phyloP scores from a whole-genome alignment of 2,888 invertebrate genomes.

The Teleogryllus oceanicus region DNA sequence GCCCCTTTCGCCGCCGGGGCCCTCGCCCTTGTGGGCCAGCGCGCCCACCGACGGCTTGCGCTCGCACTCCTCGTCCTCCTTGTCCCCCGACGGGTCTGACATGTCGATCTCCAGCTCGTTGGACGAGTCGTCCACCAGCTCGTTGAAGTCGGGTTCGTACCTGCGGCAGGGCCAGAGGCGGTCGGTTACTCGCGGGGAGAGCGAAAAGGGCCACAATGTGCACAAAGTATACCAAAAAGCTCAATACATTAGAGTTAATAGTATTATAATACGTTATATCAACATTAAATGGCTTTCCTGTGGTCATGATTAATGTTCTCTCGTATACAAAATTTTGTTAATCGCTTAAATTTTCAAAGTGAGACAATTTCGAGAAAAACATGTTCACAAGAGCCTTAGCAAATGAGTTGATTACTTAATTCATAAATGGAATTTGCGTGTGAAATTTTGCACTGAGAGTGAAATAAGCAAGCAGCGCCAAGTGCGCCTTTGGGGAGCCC shows the following conservation, averaged over 20 bases:
- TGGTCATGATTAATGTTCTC: no score
- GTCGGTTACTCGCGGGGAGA: constrained; percentile 41
- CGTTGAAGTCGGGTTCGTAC: constrained; percentile 73
- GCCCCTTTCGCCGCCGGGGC: no score
- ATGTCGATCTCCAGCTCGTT: constrained; percentile 76
- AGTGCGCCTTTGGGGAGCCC: no score
- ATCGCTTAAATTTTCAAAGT: no score
- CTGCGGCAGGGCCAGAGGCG: constrained; percentile 46
- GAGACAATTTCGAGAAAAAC: no score
- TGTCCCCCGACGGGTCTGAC: constrained; percentile 66
- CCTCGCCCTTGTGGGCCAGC: background rate
- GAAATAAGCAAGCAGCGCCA: no score
- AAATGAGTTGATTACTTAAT: no score
- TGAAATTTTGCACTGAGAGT: no score
- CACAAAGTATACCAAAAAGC: background rate
- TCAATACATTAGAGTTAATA: no score
- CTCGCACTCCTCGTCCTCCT: constrained; percentile 57
- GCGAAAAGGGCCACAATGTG: background rate
- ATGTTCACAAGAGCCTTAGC: no score
- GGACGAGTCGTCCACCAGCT: constrained; percentile 69
- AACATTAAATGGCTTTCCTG: background rate
- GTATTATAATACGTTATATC: background rate
- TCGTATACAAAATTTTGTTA: no score
- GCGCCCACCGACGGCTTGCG: background rate
- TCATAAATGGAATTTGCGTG: no score